These are phyloP conservation scores for Emys orbicularis DNA, from an alignment of 2,797 vertebrate species.

Conservation along the genomic window DNA sequence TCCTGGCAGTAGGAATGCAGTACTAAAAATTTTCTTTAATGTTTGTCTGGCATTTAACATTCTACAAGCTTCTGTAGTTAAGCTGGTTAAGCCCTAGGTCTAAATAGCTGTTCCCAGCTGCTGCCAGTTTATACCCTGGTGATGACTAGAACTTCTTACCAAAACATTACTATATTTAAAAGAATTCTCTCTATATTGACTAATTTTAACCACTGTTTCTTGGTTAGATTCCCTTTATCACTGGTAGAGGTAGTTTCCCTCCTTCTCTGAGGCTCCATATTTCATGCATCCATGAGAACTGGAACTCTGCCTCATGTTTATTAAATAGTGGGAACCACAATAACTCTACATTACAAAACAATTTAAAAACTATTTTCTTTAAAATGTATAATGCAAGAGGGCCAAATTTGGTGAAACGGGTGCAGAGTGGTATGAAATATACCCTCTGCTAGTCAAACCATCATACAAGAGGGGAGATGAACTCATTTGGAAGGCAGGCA, in stretches of 20 bases:
- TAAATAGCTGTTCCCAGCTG: conserved; percentile 65
- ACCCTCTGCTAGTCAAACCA: background rate
- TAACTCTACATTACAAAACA: background rate
- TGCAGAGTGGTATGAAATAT: background rate
- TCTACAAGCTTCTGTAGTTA: conserved; percentile 39
- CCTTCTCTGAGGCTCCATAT: background rate
- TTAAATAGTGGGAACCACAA: background rate
- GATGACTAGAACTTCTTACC: conserved; percentile 41
- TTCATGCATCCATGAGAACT: background rate
- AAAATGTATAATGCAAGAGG: background rate
- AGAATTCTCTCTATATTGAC: conserved; percentile 33
- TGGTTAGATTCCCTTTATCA: background rate
- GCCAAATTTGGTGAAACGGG: background rate
- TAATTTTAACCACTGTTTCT: background rate
- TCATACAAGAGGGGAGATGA: background rate
- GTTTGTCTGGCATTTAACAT: conserved; percentile 42
- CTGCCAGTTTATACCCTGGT: conserved; percentile 23
- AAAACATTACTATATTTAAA: conserved; percentile 9
- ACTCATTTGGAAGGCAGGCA: rapidly evolving
- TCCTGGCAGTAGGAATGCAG: rapidly evolving
- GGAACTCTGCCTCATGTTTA: background rate
- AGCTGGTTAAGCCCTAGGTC: background rate
- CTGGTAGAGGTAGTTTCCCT: background rate
- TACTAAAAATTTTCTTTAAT: background rate
- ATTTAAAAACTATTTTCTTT: background rate